Evolutionary conservation across 2,113 vertebrate genomes (phyloP).

Genomic region (Nestor notabilis): DNA sequence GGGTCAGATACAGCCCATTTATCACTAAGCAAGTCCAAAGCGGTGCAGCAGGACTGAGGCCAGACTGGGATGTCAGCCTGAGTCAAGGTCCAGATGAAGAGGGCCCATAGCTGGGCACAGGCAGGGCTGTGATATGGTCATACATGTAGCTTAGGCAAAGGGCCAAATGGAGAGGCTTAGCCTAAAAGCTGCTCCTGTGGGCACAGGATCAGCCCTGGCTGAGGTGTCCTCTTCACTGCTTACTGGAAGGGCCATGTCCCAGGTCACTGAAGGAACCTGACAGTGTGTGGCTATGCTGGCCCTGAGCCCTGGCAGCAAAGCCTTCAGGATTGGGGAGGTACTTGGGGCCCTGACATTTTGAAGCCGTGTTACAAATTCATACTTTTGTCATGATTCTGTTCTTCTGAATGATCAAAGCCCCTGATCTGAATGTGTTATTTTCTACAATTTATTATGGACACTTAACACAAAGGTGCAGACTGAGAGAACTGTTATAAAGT

Average conservation of each 20-base stretch:
- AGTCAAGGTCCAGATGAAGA: neutral
- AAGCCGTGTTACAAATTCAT: neutral
- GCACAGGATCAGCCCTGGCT: neutral
- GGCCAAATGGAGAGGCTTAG: neutral
- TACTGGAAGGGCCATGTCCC: no score
- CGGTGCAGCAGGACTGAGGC: neutral
- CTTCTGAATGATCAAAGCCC: neutral
- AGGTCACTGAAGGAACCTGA: neutral
- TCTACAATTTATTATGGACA: neutral
- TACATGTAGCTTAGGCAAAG: neutral
- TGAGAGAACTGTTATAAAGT: neutral
- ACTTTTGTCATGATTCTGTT: neutral
- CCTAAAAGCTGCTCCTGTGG: neutral
- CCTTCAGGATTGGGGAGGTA: neutral
- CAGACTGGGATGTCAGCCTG: neutral
- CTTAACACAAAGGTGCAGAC: neutral
- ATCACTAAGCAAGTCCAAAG: neutral
- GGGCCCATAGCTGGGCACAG: neutral
- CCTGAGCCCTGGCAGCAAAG: neutral
- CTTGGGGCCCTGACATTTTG: neutral
- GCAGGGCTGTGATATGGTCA: no score
- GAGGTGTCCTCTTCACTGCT: neutral
- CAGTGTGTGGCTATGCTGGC: no score
- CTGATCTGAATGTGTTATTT: neutral
- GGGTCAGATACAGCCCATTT: neutral